Conservation (phyloP, 1,140 invertebrate genomes). For the Holotrichia oblita region DNA sequence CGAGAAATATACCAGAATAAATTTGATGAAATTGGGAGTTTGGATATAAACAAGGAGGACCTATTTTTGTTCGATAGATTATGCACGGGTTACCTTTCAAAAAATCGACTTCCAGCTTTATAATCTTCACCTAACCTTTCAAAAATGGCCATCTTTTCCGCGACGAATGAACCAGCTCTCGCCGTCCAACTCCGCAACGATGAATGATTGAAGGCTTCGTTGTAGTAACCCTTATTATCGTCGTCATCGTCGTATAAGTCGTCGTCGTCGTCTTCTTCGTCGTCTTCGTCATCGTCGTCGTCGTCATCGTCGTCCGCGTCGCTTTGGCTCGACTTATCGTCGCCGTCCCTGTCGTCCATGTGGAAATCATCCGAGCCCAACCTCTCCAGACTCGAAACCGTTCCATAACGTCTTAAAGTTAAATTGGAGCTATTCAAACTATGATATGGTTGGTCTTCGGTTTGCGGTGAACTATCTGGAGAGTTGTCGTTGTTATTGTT, state of each 20-base stretch:
- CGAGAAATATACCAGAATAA: not conserved
- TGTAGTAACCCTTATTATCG: slow-evolving; percentile 58
- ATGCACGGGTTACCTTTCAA: slow-evolving; percentile 64
- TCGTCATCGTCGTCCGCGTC: slow-evolving; percentile 60
- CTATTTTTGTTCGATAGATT: not conserved
- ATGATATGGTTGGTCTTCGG: slow-evolving; percentile 67
- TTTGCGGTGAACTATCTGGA: slow-evolving; percentile 64
- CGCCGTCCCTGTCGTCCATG: slow-evolving; percentile 65
- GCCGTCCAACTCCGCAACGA: slow-evolving; percentile 74
- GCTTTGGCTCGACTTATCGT: slow-evolving; percentile 52
- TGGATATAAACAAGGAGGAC: slow-evolving; percentile 7
- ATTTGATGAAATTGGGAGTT: too few relatives aligned
- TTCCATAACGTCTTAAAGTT: slow-evolving; percentile 71
- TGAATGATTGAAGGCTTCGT: slow-evolving; percentile 60
- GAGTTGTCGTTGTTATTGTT: slow-evolving; percentile 60
- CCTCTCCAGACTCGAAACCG: slow-evolving; percentile 80
- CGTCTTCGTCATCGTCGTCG: slow-evolving; percentile 62
- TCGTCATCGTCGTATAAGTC: slow-evolving; percentile 47
- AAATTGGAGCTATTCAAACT: slow-evolving; percentile 62
- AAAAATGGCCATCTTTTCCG: slow-evolving; percentile 81
- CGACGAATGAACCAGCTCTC: slow-evolving; percentile 78
- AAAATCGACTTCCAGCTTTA: slow-evolving; percentile 65
- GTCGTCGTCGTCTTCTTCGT: slow-evolving; percentile 64
- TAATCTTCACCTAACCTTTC: slow-evolving; percentile 69
- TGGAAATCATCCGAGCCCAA: slow-evolving; percentile 66